Evolutionary conservation across 2,888 invertebrate genomes (phyloP), one percentile per base, ranked within the genome.

Genomic region (Dolomedes plantarius): DNA sequence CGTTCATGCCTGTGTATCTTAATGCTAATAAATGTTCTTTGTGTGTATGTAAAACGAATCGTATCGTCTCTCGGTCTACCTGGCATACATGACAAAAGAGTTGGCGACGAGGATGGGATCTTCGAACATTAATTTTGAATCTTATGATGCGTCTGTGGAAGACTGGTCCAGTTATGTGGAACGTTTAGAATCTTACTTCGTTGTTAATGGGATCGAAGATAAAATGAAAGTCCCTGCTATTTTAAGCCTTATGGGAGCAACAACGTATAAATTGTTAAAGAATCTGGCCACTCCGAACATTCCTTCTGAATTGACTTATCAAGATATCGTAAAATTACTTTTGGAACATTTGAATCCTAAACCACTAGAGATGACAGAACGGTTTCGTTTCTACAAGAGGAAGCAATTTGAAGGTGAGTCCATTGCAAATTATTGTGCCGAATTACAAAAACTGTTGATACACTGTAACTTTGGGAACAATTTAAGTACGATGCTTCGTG

Each of bases 321-420:
- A 73, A 73, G 62, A 73, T 73, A 73, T 73, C 73, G 73, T 73
- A 73, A 73, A 73, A 73, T 73, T 73, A 73, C 62, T 73, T 73
- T 73, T 73, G 73, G 74, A 74, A 36, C 74, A 74, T 74, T 74
- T 74, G 74, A 74, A 74, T 74, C 74, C 74, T 62, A 74, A 74
- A 74, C 74, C 74, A 74, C 74, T 74, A 64, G 74, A 74, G 74
- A 74, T 74, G 74, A 74, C 74, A 74, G 74, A 74, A 74, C 62
- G 73, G 73, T 73, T 73, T 73, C 73, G 73, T 62, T 73, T 73
- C 73, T 73, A 73, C 62, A 62, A 73, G 73, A 73, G 73, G 73
- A 73, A 73, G 73, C 62, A 73, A 73, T 73, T 73, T 62, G 73
- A 73, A 73, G 73, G 73, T 36, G 62, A 73, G 62, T 73, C 73